These are phyloP conservation scores for Pseudotriccus pelzelni DNA, from an alignment of 2,797 vertebrate species.

Conservation along the genomic window DNA sequence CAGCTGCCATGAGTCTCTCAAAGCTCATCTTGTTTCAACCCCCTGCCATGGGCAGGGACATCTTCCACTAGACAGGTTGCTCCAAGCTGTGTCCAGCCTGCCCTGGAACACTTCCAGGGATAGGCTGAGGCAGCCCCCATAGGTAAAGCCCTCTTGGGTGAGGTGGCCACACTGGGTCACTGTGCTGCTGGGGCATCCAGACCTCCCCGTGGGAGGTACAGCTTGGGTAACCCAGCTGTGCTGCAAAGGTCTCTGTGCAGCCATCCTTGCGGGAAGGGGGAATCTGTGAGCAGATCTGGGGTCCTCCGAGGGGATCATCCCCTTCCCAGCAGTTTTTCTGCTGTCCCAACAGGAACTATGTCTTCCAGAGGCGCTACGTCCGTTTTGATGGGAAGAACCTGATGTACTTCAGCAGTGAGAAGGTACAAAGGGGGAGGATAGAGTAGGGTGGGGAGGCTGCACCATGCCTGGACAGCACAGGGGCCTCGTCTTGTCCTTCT, in stretches of 20 bases:
- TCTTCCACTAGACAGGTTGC: not conserved
- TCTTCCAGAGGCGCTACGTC: conserved; percentile 95
- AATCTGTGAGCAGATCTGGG: not conserved
- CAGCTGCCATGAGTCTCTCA: not conserved
- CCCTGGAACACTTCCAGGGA: not conserved
- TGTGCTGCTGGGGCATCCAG: not conserved
- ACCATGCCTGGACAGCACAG: not conserved
- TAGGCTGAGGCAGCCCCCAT: not conserved
- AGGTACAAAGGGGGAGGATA: conserved; percentile 75
- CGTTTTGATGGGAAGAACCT: conserved; percentile 93
- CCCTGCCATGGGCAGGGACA: not conserved
- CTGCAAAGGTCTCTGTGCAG: not conserved
- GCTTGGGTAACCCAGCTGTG: not conserved
- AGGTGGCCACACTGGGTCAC: not conserved
- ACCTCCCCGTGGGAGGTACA: not conserved
- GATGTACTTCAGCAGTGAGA: conserved; percentile 94
- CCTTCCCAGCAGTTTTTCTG: conserved; percentile 2
- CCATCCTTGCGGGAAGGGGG: not conserved
- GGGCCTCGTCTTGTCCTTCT: not conserved
- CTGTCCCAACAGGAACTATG: conserved; percentile 86
- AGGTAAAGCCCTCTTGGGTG: not conserved
- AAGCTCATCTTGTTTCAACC: not conserved
- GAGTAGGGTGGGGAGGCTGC: not conserved
- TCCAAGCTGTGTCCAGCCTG: rapidly evolving
- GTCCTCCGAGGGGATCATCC: not conserved